Conservation (phyloP, 2,797 vertebrate species). For the Sphenopsis melanotis region DNA sequence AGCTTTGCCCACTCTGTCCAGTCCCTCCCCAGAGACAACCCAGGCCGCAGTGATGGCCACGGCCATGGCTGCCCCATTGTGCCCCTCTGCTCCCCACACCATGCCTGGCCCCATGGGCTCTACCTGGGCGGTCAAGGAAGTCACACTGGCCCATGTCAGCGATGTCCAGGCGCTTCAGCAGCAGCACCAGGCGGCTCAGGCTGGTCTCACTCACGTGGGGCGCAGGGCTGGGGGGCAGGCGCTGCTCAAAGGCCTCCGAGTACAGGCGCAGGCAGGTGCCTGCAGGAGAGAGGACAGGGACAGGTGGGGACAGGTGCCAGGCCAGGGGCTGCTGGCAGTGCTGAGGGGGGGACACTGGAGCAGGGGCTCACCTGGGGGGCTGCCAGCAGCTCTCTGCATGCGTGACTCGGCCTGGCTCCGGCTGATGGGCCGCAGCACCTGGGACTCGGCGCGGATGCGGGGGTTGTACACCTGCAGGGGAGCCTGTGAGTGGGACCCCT, state of each 20-base stretch:
- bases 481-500: neutral
- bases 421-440: constrained; percentile 87
- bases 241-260: constrained; percentile 76
- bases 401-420: constrained; percentile 87
- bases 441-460: constrained; percentile 88
- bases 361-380: constrained; percentile 75
- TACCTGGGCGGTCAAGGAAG: constrained; percentile 93
- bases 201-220: constrained; percentile 87
- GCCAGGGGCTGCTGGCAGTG: neutral
- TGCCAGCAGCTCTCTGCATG: constrained; percentile 78
- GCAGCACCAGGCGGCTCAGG: constrained; percentile 87
- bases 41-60: accelerated
- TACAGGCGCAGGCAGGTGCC: constrained; percentile 91
- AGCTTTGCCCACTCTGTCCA: neutral
- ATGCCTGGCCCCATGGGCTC: accelerated
- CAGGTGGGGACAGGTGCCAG: neutral
- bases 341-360: accelerated
- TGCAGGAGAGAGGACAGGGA: constrained; percentile 15
- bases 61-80: accelerated
- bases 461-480: constrained; percentile 86
- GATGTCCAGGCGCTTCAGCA: constrained; percentile 92
- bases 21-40: neutral
- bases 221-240: constrained; percentile 72
- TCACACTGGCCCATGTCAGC: constrained; percentile 94
- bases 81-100: accelerated